These are phyloP conservation scores for Epinephelus awoara DNA, from an alignment of 2,797 vertebrate species.

Conservation along the genomic window DNA sequence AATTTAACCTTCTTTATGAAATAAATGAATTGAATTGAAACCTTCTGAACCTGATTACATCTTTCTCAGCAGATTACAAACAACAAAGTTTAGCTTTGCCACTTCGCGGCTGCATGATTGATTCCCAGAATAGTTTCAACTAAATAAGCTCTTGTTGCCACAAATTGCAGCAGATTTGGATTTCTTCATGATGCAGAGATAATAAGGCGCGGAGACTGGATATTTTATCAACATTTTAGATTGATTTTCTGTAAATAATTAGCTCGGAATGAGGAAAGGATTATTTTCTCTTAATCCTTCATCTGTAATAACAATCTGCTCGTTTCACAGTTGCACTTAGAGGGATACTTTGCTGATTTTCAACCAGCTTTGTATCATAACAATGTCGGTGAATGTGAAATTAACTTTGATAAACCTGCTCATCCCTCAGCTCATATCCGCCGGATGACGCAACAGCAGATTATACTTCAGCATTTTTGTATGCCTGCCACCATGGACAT, in stretches of 20 bases:
- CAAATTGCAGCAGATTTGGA: constrained; percentile 46
- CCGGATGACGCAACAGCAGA: too few species aligned
- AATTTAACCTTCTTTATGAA: constrained; percentile 40
- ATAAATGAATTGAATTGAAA: constrained; percentile 50
- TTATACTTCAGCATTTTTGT: too few species aligned
- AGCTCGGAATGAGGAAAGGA: constrained; percentile 27
- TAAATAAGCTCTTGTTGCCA: constrained; percentile 49
- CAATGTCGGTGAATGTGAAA: too few species aligned
- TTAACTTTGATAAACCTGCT: too few species aligned
- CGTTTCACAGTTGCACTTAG: constrained; percentile 13
- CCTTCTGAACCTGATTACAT: constrained; percentile 49
- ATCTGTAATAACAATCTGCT: constrained; percentile 19
- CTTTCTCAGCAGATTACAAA: constrained; percentile 47
- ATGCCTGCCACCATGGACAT: too few species aligned
- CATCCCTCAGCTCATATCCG: too few species aligned
- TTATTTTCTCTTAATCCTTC: constrained; percentile 41
- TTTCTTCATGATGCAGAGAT: constrained; percentile 47
- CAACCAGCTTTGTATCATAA: too few species aligned
- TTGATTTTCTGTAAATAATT: constrained; percentile 49
- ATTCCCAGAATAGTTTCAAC: constrained; percentile 37
- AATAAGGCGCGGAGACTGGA: constrained; percentile 30
- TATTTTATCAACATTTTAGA: constrained; percentile 41
- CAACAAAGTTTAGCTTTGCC: constrained; percentile 37
- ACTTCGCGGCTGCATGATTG: constrained; percentile 40
- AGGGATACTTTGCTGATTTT: too few species aligned